These are phyloP conservation scores for Coregonus clupeaformis DNA, from an alignment of 2,113 vertebrate species.

Conservation along the genomic window DNA sequence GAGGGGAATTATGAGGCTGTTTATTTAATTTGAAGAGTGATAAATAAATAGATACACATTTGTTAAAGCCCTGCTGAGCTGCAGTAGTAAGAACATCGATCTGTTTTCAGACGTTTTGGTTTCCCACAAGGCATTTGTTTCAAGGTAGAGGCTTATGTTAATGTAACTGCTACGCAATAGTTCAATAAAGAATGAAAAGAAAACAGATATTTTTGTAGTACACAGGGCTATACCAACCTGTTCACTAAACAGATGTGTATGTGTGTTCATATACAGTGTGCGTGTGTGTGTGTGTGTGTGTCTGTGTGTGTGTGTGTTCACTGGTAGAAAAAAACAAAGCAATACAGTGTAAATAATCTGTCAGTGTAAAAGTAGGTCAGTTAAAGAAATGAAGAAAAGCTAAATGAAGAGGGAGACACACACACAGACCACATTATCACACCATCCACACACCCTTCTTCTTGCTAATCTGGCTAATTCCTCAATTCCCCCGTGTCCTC, in stretches of 20 bases:
- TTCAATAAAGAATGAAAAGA: background rate
- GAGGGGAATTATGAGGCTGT: constrained; percentile 23
- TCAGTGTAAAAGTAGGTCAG: constrained; percentile 27
- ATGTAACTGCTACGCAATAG: too few relatives aligned
- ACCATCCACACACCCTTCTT: background rate
- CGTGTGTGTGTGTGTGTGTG: background rate
- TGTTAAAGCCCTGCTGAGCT: background rate
- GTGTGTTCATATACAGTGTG: background rate
- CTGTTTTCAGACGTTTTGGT: constrained; percentile 18
- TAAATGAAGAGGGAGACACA: constrained; percentile 6
- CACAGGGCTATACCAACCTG: background rate
- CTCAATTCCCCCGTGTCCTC: constrained; percentile 2
- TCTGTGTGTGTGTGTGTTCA: background rate
- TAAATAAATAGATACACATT: constrained; percentile 37
- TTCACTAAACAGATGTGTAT: background rate
- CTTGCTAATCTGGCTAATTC: constrained; percentile 6
- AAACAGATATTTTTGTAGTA: background rate
- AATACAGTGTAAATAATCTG: constrained; percentile 8
- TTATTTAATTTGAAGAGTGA: constrained; percentile 36
- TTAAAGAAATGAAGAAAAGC: background rate
- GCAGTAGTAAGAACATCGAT: constrained; percentile 6
- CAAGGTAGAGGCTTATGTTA: background rate
- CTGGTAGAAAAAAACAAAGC: background rate
- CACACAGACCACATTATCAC: background rate
- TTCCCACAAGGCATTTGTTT: background rate